Evolutionary conservation across 2,888 invertebrate genomes (phyloP).

Genomic region (Nephrotoma guestfalica): DNA sequence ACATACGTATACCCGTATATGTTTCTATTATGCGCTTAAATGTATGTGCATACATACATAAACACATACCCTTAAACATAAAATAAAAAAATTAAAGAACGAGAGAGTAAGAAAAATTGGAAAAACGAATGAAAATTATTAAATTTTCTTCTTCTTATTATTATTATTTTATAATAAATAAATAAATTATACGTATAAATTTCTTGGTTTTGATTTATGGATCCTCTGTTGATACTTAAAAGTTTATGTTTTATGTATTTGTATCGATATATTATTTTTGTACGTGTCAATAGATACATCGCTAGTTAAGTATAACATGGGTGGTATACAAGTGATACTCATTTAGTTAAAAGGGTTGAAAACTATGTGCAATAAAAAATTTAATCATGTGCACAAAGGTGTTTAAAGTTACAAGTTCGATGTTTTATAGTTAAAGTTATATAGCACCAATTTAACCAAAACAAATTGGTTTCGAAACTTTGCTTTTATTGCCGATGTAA

Average conservation of each 20-base stretch:
- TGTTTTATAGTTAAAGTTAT: neutral
- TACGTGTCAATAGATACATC: neutral
- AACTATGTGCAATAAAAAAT: neutral
- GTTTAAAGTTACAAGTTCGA: neutral
- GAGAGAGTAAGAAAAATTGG: neutral
- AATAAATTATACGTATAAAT: neutral
- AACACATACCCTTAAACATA: neutral
- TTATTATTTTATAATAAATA: neutral
- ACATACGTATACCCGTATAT: neutral
- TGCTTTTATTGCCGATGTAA: neutral
- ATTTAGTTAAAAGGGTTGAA: neutral
- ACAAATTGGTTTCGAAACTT: neutral
- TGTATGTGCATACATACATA: neutral
- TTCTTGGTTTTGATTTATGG: neutral
- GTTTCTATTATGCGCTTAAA: neutral
- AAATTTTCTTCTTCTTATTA: neutral
- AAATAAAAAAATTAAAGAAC: neutral
- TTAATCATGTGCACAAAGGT: neutral
- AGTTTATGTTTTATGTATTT: neutral
- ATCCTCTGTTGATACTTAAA: neutral
- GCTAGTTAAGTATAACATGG: neutral
- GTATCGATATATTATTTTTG: neutral
- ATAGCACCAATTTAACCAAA: neutral
- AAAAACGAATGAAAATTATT: neutral
- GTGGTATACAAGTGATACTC: neutral